Evolutionary conservation across 1,140 invertebrate genomes (phyloP).

Genomic region (Steinernema khuongi): DNA sequence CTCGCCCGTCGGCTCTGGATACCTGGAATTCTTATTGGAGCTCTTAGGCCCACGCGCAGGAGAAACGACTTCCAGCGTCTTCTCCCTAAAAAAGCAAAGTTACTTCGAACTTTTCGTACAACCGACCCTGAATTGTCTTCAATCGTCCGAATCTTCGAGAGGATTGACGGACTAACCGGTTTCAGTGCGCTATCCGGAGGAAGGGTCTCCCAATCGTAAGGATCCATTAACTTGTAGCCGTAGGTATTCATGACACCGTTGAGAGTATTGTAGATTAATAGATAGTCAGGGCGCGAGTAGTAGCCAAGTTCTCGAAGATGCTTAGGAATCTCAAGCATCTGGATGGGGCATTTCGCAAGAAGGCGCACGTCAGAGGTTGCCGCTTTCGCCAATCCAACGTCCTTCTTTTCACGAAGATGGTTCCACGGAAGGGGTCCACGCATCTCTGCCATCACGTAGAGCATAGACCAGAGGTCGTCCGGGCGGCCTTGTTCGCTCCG

Average conservation of each 20-base stretch:
- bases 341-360: conserved; percentile 39
- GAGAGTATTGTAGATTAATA: conserved; percentile 29
- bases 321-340: conserved; percentile 35
- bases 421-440: conserved; percentile 26
- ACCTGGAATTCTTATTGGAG: too few species aligned
- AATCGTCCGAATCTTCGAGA: neutral
- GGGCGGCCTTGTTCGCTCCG: conserved; percentile 26
- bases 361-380: conserved; percentile 30
- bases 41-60: too few species aligned
- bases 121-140: neutral
- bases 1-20: too few species aligned
- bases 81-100: neutral
- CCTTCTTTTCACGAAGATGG: neutral
- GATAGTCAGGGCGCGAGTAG: conserved; percentile 43
- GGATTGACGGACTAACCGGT: neutral
- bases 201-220: conserved; percentile 31
- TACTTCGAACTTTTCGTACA: neutral
- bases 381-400: neutral
- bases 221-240: conserved; percentile 27
- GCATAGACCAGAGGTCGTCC: conserved; percentile 29
- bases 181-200: neutral
- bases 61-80: neutral
- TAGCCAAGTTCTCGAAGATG: conserved; percentile 38
- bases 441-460: conserved; percentile 29
- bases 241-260: conserved; percentile 34